Conservation (phyloP, 2,888 invertebrate genomes). For the Ornithoptera alexandrae region DNA sequence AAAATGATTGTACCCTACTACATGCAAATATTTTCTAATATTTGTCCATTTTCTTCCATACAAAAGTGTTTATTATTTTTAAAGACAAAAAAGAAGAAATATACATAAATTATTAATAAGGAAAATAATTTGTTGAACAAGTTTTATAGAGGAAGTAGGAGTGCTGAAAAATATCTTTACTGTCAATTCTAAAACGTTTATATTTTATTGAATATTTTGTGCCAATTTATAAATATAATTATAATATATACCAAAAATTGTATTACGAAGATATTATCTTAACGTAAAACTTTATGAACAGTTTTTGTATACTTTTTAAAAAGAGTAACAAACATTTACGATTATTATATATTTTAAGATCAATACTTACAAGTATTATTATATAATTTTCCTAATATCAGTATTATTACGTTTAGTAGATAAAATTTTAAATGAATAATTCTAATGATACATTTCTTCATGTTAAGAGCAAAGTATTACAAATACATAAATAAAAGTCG, state of each 20-base stretch:
- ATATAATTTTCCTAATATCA: constrained; percentile 20
- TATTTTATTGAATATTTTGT: constrained; percentile 25
- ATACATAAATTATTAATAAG: too few species aligned
- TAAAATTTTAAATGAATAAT: constrained; percentile 1
- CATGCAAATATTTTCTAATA: too few species aligned
- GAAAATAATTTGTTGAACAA: neutral
- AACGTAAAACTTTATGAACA: neutral
- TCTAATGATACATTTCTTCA: neutral
- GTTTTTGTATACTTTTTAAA: neutral
- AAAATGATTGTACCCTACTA: too few species aligned
- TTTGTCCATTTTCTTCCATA: too few species aligned
- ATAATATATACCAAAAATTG: neutral
- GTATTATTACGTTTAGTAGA: constrained; percentile 23
- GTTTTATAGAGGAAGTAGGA: neutral
- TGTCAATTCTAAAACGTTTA: constrained; percentile 21
- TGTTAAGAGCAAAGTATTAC: too few species aligned
- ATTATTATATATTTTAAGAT: constrained; percentile 1
- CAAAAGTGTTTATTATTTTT: too few species aligned
- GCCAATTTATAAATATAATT: constrained; percentile 1
- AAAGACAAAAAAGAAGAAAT: too few species aligned
- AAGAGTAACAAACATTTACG: neutral
- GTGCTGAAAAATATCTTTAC: constrained; percentile 8
- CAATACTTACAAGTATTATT: constrained; percentile 2
- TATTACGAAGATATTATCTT: neutral
- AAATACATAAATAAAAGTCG: too few species aligned